These are phyloP conservation scores for Philantomba maxwellii DNA, from an alignment of 2,113 vertebrate species.

Conservation along the genomic window DNA sequence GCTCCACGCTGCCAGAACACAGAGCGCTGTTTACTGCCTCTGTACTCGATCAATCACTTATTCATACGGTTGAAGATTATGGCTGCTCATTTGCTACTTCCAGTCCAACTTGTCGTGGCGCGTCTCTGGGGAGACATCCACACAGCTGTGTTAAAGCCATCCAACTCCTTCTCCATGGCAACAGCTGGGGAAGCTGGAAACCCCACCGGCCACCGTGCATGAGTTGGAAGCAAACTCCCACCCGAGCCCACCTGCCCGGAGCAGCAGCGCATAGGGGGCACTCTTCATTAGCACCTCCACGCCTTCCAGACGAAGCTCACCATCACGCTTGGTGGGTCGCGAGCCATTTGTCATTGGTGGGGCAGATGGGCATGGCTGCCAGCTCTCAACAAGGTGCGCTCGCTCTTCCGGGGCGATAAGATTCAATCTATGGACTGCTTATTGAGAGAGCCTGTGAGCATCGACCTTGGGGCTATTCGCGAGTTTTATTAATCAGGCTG, in stretches of 20 bases:
- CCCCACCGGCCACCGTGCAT: slow-evolving; percentile 49
- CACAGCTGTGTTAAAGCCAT: slow-evolving; percentile 73
- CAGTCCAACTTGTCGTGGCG: slow-evolving; percentile 73
- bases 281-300: slow-evolving; percentile 55
- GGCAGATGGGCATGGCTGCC: slow-evolving; percentile 5
- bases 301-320: slow-evolving; percentile 51
- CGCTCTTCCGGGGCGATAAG: not conserved
- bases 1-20: not conserved
- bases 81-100: slow-evolving; percentile 70
- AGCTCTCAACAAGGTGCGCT: not conserved
- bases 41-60: slow-evolving; percentile 68
- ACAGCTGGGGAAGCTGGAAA: slow-evolving; percentile 65
- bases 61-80: slow-evolving; percentile 75
- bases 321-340: slow-evolving; percentile 30
- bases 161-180: slow-evolving; percentile 81
- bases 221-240: slow-evolving; percentile 28
- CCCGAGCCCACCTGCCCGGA: not conserved
- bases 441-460: not conserved
- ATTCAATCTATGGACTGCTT: slow-evolving; percentile 6
- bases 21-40: slow-evolving; percentile 32
- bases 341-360: slow-evolving; percentile 39
- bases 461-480: not conserved
- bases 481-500: slow-evolving; percentile 35
- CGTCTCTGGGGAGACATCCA: slow-evolving; percentile 77
- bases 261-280: not conserved